Conservation (phyloP, 2,797 vertebrate genomes). For the Tapera naevia region DNA sequence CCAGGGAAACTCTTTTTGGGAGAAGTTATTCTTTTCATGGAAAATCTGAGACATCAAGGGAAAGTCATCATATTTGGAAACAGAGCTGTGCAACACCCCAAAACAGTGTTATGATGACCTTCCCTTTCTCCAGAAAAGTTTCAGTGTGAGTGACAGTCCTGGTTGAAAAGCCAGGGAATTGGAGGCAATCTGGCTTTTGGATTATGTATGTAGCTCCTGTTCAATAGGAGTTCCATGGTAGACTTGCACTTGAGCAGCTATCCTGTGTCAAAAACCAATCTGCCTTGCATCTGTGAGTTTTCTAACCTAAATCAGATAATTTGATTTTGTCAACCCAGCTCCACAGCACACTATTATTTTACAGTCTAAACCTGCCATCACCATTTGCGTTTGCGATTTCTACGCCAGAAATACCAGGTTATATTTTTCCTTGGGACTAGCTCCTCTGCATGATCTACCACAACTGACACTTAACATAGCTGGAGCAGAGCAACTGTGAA, state of each 20-base stretch:
- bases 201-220: neutral
- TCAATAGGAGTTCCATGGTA: neutral
- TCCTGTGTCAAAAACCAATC: neutral
- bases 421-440: constrained; percentile 27
- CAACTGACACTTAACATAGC: neutral
- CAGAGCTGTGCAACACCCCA: neutral
- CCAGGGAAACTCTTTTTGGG: neutral
- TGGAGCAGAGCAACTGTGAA: constrained; percentile 1
- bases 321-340: constrained; percentile 13
- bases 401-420: constrained; percentile 42
- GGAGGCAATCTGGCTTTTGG: neutral
- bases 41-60: neutral
- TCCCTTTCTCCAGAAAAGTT: neutral
- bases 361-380: constrained; percentile 3
- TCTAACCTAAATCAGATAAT: neutral
- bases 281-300: neutral
- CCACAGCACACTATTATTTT: neutral
- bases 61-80: neutral
- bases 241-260: neutral
- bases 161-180: neutral
- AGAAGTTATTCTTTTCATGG: neutral
- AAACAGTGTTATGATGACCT: neutral
- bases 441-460: neutral
- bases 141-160: neutral
- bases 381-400: neutral